These are phyloP conservation scores for Anguilla marmorata DNA, from an alignment of 2,797 vertebrate species.

Conservation along the genomic window DNA sequence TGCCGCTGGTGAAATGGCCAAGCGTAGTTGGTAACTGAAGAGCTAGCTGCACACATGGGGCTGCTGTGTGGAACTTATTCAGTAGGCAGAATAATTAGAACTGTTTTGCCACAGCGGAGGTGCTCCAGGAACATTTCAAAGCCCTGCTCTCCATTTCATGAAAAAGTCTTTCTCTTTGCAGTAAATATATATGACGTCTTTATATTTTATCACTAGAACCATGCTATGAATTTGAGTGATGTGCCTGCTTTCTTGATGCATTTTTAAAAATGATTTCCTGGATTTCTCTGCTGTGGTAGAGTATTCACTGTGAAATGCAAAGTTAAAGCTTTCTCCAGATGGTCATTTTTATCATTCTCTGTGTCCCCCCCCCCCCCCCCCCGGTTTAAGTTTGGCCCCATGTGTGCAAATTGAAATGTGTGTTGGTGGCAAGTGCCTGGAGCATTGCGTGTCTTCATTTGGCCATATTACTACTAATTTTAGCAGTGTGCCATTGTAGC, in stretches of 20 bases:
- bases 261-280: background rate
- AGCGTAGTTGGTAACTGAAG: background rate
- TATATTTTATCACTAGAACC: background rate
- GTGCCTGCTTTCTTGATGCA: background rate
- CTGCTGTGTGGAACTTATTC: background rate
- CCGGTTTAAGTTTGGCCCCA: background rate
- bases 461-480: background rate
- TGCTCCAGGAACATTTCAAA: background rate
- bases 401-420: background rate
- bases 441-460: background rate
- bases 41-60: background rate
- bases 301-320: background rate
- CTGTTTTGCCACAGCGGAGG: background rate
- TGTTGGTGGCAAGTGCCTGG: background rate
- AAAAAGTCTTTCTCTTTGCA: background rate
- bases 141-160: background rate
- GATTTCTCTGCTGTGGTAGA: background rate
- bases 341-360: background rate
- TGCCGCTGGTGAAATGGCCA: background rate
- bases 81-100: background rate
- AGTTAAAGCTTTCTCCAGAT: background rate
- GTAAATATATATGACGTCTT: slow-evolving; percentile 4
- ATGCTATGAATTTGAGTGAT: background rate
- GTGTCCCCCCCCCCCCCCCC: background rate
- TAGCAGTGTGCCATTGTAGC: background rate